A percentile compares a stretch with the other conserved stretches of the same genome.
These are phyloP conservation scores for Brachyptera putata DNA, from an alignment of 2,888 invertebrate genomes.

Conservation along the genomic window DNA sequence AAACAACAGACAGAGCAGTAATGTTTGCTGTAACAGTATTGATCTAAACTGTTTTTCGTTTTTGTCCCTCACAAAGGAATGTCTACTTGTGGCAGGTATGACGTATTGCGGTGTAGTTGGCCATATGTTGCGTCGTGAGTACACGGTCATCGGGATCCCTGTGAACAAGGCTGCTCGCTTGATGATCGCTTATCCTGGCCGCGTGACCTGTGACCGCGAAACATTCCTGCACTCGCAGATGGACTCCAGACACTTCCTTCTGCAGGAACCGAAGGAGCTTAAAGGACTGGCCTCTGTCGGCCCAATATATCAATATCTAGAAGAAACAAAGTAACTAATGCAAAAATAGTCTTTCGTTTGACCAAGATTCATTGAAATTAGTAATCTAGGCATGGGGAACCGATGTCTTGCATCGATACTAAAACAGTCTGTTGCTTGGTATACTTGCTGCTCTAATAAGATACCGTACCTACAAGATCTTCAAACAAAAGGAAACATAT, in stretches of 20 bases:
- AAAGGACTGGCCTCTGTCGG: slow-evolving; percentile 61
- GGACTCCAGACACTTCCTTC: slow-evolving; percentile 54
- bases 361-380: no score
- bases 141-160: slow-evolving; percentile 45
- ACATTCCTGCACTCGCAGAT: slow-evolving; percentile 62
- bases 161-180: slow-evolving; percentile 45
- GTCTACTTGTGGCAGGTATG: no score
- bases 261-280: slow-evolving; percentile 52
- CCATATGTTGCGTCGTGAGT: slow-evolving; percentile 45
- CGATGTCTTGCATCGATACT: no score
- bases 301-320: slow-evolving; percentile 59
- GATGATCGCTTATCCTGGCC: slow-evolving; percentile 37
- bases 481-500: no score
- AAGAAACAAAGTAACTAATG: slow-evolving; percentile 41
- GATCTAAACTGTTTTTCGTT: no score
- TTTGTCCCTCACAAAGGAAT: no score
- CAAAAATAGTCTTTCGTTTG: slow-evolving; percentile 30
- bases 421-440: no score
- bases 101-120: slow-evolving; percentile 48
- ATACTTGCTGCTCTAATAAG: no score
- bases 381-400: no score
- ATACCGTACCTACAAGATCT: no score
- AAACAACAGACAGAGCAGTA: no score
- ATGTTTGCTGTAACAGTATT: no score
- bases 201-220: slow-evolving; percentile 55